These are phyloP conservation scores for Aricia agestis DNA, from an alignment of 1,140 invertebrate species.

Conservation along the genomic window DNA sequence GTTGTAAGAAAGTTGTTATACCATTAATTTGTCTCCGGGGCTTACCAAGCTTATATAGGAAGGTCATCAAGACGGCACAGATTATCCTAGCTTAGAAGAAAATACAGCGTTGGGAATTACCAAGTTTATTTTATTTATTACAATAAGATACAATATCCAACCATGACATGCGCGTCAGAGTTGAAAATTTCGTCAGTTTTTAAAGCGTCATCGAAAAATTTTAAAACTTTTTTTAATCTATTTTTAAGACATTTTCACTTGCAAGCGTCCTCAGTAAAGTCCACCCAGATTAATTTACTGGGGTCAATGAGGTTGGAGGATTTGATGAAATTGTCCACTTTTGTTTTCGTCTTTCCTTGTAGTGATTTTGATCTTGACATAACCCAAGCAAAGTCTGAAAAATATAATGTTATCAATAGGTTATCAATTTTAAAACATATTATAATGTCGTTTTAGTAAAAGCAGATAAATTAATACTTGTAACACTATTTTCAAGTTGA, in stretches of 20 bases:
- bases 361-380: slow-evolving; percentile 17
- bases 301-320: slow-evolving; percentile 9
- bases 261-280: slow-evolving; percentile 15
- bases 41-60: slow-evolving; percentile 6
- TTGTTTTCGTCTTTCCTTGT: not conserved
- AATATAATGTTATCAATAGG: not conserved
- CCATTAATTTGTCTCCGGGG: slow-evolving; percentile 1
- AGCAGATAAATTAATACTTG: no score
- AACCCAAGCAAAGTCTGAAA: slow-evolving; percentile 16
- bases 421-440: no score
- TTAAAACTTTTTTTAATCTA: no score
- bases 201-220: no score
- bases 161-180: no score
- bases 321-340: not conserved
- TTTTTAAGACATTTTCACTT: not conserved
- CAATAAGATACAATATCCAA: no score
- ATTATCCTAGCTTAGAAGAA: slow-evolving; percentile 13
- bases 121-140: not conserved
- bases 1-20: slow-evolving; percentile 8
- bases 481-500: no score
- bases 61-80: slow-evolving; percentile 9
- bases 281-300: slow-evolving; percentile 11
- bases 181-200: no score
- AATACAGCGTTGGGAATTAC: slow-evolving; percentile 4
- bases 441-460: no score